A percentile compares a stretch with the other conserved stretches of the same genome.
Conservation (phyloP, 2,888 invertebrate genomes). For the Acleris sparsana region DNA sequence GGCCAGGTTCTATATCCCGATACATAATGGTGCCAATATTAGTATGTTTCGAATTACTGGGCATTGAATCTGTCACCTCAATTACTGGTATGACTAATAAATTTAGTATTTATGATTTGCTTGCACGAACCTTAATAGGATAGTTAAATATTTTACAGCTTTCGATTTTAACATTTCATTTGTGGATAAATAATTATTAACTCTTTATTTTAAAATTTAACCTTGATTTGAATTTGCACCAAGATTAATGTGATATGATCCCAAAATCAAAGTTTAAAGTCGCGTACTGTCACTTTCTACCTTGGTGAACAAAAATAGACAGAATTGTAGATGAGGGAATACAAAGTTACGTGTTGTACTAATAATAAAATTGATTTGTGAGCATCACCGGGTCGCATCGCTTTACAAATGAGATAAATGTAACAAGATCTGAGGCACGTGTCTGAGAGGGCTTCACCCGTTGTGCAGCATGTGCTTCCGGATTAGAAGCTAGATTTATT, state of each 20-base stretch:
- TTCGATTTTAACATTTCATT: background rate
- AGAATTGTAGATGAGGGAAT: no score
- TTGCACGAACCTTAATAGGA: background rate
- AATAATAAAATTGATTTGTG: background rate
- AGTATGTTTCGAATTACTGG: no score
- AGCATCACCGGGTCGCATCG: no score
- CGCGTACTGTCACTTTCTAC: no score
- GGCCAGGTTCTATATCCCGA: no score
- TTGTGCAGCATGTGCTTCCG: slow-evolving; percentile 18
- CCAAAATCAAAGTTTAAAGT: no score
- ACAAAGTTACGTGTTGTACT: background rate
- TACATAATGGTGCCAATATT: no score
- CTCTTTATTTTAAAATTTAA: no score
- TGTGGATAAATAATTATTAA: no score
- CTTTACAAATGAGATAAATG: slow-evolving; percentile 24
- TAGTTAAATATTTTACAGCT: slow-evolving; percentile 10
- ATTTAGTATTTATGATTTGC: slow-evolving; percentile 4
- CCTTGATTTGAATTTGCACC: no score
- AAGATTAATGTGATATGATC: no score
- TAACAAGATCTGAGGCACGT: slow-evolving; percentile 30
- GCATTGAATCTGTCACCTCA: background rate
- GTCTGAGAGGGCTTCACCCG: slow-evolving; percentile 14
- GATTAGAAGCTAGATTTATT: slow-evolving; percentile 2
- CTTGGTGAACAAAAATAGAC: no score
- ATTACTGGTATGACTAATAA: slow-evolving; percentile 27